phyloP scores from a whole-genome alignment of 2,797 vertebrate genomes.

The Hybognathus amarus region DNA sequence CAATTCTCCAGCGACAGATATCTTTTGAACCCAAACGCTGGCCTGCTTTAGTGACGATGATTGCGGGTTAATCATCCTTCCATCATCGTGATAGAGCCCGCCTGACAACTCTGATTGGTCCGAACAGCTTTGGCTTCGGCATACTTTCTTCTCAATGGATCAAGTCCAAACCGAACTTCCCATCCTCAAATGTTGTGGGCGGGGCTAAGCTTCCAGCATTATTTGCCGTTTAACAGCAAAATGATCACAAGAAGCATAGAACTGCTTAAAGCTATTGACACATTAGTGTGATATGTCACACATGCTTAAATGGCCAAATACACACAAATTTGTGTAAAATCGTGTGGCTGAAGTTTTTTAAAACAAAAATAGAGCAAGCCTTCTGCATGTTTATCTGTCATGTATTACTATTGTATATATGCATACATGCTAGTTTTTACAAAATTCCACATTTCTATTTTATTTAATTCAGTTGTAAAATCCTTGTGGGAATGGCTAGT shows the following conservation, averaged over 20 bases:
- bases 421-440: background rate
- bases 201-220: no score
- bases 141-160: no score
- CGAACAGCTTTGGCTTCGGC: no score
- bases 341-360: background rate
- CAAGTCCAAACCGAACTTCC: no score
- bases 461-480: background rate
- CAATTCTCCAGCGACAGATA: no score
- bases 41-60: no score
- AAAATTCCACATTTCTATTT: no score
- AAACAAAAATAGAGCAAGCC: background rate
- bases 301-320: background rate
- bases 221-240: background rate
- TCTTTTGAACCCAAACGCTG: no score
- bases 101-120: no score
- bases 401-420: background rate
- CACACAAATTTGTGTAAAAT: background rate
- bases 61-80: no score
- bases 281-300: background rate
- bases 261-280: background rate
- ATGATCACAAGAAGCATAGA: background rate
- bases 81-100: no score
- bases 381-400: background rate
- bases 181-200: no score
- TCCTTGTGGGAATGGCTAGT: background rate